phyloP scores from a whole-genome alignment of 2,797 vertebrate species.

The Gymnoscopelus microlampas region DNA sequence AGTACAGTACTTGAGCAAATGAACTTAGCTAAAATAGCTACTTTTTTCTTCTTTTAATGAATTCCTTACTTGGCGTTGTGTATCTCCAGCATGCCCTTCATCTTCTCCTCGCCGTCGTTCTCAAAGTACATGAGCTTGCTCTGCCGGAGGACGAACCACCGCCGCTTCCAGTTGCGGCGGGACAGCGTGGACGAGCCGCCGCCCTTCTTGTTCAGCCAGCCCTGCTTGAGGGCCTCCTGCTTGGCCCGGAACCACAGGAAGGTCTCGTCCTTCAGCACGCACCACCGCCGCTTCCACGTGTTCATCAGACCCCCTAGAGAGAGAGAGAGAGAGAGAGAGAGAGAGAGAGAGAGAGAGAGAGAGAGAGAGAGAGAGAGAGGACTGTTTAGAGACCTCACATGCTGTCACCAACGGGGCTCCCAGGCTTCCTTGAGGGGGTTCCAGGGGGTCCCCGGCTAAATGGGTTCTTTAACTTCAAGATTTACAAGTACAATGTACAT shows the following conservation, averaged over 20 bases:
- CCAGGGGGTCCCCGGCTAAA: no score
- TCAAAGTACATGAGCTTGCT: slow-evolving; percentile 96
- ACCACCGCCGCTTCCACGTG: slow-evolving; percentile 97
- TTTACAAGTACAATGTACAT: no score
- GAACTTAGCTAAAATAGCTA: not conserved
- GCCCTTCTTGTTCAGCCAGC: slow-evolving; percentile 97
- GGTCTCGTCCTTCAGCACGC: slow-evolving; percentile 96
- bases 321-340: slow-evolving; percentile 1
- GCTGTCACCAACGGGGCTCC: no score
- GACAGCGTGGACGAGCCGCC: slow-evolving; percentile 96
- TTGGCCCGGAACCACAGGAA: slow-evolving; percentile 98
- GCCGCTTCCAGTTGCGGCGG: slow-evolving; percentile 95
- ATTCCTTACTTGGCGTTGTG: slow-evolving; percentile 87
- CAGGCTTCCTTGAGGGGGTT: no score
- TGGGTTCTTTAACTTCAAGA: no score
- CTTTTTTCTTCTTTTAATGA: not conserved
- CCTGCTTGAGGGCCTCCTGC: slow-evolving; percentile 97
- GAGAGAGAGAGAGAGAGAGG: slow-evolving; percentile 2
- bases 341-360: slow-evolving; percentile 5
- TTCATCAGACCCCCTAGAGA: slow-evolving; percentile 92
- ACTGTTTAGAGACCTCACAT: no score
- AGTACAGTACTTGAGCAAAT: no score
- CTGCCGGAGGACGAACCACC: slow-evolving; percentile 97
- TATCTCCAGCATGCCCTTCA: slow-evolving; percentile 93
- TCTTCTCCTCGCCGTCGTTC: slow-evolving; percentile 93